Base-by-base conservation (phyloP, 2,113 vertebrate species). In the Seriola rivoliana region DNA sequence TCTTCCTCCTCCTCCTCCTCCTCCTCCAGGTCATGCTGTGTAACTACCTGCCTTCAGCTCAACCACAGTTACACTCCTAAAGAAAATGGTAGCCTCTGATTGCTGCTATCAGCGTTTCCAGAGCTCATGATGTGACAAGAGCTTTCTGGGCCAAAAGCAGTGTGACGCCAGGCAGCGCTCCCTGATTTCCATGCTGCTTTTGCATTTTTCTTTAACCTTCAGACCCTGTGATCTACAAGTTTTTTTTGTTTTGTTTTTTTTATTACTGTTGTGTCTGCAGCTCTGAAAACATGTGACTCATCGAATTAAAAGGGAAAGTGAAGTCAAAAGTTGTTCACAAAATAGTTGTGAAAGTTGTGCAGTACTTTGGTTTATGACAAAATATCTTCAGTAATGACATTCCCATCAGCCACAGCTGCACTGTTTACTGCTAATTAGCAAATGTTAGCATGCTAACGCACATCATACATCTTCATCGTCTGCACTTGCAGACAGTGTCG, bases 21-120 rank as follows among this genome's bases (percentile, higher is more conserved):
- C 55, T 57, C 55, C 50, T 19, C 19, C 52, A 7, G 62, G 63
- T 74, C 63, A 75, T 1, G 48, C 80, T 25, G 63, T 62, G 59
- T 9, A 38, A 55, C 64, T 16, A 38, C 71, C 71, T 54, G 71
- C 57, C 64, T 64, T 14, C 40, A 52, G 16, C 38, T 44, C 57
- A 13, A 34, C 14, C 29, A 21, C 70, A 60, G 23, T 50, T 25
- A 9, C 25, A 29, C 69, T 66, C 60, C 69, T 13, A 4, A 0
- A 52, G 71, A 16, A 60, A 32, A 60, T 1, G 32, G n/a, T 23
- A 1, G 25, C 34, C 48, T 63, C 57, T 2, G 34, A n/a, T 59
- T 44, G 46, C 58, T 57, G 57, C 66, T 10, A 14, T 72, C 69
- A 58, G 68, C 3, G 32, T 21, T 19, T 38, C 75, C 54, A 62